Percentiles rank a stretch among this genome's conserved stretches.
Conservation (phyloP, 1,140 invertebrate species). For the Procambarus clarkii region DNA sequence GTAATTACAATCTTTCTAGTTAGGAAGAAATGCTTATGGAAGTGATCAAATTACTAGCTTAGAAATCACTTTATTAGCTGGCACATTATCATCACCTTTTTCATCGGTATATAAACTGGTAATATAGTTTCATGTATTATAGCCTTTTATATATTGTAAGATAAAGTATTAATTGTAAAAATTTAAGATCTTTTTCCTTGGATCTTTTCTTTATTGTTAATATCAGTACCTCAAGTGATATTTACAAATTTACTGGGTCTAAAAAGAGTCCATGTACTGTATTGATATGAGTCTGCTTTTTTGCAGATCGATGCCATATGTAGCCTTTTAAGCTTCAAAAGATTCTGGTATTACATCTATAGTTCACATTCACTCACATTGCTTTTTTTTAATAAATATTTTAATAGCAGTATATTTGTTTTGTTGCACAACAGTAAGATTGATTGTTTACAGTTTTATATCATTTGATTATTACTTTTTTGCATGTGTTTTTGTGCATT, state of each 20-base stretch:
- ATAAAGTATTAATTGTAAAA: too few relatives aligned
- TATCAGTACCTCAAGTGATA: too few relatives aligned
- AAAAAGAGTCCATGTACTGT: not conserved
- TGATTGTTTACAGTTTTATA: constrained; percentile 18
- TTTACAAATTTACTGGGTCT: not conserved
- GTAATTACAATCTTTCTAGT: too few relatives aligned
- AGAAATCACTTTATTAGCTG: too few relatives aligned
- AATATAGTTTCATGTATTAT: too few relatives aligned
- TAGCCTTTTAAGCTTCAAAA: constrained; percentile 56
- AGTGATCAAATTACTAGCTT: too few relatives aligned
- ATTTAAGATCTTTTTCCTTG: too few relatives aligned
- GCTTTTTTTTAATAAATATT: constrained; percentile 33
- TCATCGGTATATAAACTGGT: too few relatives aligned
- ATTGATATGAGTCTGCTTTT: constrained; percentile 39
- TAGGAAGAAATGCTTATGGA: too few relatives aligned
- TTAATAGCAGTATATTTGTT: constrained; percentile 1
- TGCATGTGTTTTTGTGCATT: not conserved
- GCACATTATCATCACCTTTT: too few relatives aligned
- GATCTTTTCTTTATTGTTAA: too few relatives aligned
- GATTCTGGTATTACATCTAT: constrained; percentile 54
- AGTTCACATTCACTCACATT: constrained; percentile 44
- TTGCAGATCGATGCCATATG: constrained; percentile 61
- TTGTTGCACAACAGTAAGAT: constrained; percentile 33
- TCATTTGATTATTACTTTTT: not conserved
- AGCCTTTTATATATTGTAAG: too few relatives aligned